phyloP scores from a whole-genome alignment of 64 coral and sea anemone genomes.

The Montipora cactus region DNA sequence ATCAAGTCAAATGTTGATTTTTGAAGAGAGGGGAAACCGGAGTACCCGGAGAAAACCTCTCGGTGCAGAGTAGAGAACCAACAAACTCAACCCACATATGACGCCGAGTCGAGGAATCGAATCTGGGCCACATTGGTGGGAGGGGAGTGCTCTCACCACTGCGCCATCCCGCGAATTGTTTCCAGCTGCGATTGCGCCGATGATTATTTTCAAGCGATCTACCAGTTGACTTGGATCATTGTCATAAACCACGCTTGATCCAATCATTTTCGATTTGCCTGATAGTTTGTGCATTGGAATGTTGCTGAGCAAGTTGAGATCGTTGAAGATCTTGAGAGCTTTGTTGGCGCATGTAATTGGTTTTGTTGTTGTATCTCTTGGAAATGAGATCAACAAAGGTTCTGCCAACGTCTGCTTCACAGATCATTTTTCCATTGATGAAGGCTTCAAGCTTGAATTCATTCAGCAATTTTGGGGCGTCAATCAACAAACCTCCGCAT shows the following conservation, averaged over 20 bases:
- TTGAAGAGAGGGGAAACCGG: too few relatives aligned
- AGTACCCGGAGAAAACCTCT: too few relatives aligned
- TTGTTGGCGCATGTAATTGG: neutral
- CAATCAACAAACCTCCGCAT: neutral
- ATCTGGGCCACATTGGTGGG: too few relatives aligned
- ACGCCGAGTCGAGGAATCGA: too few relatives aligned
- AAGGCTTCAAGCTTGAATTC: neutral
- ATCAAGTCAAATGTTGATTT: too few relatives aligned
- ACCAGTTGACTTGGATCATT: too few relatives aligned
- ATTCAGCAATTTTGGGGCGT: neutral
- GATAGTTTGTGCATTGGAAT: neutral
- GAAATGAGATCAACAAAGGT: neutral
- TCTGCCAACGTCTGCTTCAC: neutral
- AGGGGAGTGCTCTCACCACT: too few relatives aligned
- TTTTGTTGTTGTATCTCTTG: neutral
- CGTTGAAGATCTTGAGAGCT: neutral
- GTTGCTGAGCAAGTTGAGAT: neutral
- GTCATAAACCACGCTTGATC: neutral
- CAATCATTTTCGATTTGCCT: neutral
- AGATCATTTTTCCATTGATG: neutral
- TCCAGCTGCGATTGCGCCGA: too few relatives aligned
- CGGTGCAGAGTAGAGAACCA: too few relatives aligned
- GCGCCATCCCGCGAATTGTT: too few relatives aligned
- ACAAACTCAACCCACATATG: too few relatives aligned
- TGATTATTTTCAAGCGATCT: neutral